Conservation (phyloP, 2,797 vertebrate genomes). For the Potorous gilbertii region DNA sequence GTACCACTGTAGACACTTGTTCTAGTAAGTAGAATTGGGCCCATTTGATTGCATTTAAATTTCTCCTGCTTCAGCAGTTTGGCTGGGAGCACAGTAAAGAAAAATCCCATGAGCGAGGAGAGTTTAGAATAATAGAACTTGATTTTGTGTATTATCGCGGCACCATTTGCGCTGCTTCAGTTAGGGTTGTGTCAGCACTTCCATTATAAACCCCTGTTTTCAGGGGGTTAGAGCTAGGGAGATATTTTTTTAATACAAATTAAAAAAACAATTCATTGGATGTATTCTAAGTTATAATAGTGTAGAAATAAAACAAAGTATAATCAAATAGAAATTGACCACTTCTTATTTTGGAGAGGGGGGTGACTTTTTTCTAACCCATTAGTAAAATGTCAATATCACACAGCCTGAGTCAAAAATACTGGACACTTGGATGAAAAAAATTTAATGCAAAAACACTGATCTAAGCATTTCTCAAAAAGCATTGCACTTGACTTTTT, state of each 20-base stretch:
- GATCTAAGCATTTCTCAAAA: conserved; percentile 47
- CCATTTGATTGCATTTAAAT: conserved; percentile 91
- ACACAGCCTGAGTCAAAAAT: conserved; percentile 44
- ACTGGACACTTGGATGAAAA: neutral
- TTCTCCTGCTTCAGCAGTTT: conserved; percentile 97
- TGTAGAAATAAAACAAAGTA: conserved; percentile 82
- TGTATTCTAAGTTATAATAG: conserved; percentile 85
- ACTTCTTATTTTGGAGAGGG: conserved; percentile 72
- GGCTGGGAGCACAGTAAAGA: conserved; percentile 97
- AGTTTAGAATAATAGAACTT: conserved; percentile 99
- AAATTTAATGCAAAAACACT: conserved; percentile 57
- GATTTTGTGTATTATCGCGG: conserved; percentile 95
- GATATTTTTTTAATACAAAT: conserved; percentile 86
- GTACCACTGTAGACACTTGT: conserved; percentile 97
- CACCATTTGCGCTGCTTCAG: conserved; percentile 89
- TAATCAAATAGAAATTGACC: conserved; percentile 78
- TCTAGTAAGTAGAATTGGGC: conserved; percentile 95
- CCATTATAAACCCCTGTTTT: conserved; percentile 90
- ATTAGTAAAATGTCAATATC: conserved; percentile 40
- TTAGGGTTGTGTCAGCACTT: conserved; percentile 90
- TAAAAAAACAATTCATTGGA: conserved; percentile 81
- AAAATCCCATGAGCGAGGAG: conserved; percentile 97
- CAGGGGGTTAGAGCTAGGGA: conserved; percentile 87
- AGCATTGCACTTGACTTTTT: conserved; percentile 37
- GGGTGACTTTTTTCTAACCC: conserved; percentile 52